Percentiles rank a stretch among this genome's conserved stretches.
These are phyloP conservation scores for Calonectris borealis DNA, from an alignment of 2,113 vertebrate genomes.

Conservation along the genomic window DNA sequence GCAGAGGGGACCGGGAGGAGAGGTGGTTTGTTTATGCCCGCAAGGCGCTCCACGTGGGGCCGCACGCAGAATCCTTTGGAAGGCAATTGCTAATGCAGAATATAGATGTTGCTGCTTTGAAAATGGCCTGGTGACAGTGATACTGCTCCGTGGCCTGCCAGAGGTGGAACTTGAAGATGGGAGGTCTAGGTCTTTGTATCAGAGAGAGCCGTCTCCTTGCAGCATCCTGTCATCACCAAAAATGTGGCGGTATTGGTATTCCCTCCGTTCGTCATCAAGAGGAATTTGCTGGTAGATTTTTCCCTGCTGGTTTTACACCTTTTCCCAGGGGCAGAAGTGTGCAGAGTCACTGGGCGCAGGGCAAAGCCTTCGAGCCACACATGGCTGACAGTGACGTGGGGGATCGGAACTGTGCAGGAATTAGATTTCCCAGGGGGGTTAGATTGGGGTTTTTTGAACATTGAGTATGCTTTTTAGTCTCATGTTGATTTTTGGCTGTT, in stretches of 20 bases:
- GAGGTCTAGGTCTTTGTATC: background rate
- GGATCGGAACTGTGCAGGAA: background rate
- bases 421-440: fast-evolving
- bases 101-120: background rate
- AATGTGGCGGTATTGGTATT: fast-evolving
- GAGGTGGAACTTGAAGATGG: background rate
- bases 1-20: background rate
- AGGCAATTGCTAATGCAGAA: background rate
- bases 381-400: background rate
- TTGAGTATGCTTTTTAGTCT: background rate
- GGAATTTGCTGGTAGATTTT: background rate
- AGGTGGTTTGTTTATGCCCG: fast-evolving
- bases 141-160: background rate
- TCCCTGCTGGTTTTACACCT: background rate
- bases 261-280: fast-evolving
- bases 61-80: background rate
- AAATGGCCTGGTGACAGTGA: background rate
- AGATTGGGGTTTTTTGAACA: background rate
- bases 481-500: background rate
- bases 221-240: background rate
- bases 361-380: background rate
- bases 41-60: fast-evolving
- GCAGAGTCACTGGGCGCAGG: background rate
- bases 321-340: background rate
- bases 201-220: fast-evolving